Base-by-base conservation (phyloP, 1,140 invertebrate species). In the Anadara kagoshimensis region DNA sequence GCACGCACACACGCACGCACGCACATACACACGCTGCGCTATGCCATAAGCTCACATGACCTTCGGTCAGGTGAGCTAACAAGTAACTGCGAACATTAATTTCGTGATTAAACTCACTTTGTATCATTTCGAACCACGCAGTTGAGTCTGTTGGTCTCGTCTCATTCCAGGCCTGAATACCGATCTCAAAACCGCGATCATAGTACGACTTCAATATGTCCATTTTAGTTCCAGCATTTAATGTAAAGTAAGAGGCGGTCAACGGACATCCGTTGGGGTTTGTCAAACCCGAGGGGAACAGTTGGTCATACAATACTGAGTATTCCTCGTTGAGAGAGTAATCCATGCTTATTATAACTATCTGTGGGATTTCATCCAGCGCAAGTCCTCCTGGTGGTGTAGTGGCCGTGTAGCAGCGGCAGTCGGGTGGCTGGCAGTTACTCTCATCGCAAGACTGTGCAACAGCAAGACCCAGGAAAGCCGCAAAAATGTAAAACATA, bases 261-360 rank as follows among this genome's bases (percentile, higher is more conserved):
- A 94, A 93, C 0, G 93, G 92, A 88, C 95, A 96, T 0, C 93
- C 94, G 82, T 96, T 96, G 1, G 95, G 94, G 90, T 96, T 96
- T 54, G 91, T 92, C n/a, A n/a, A n/a, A n/a, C n/a, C n/a, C 10
- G 53, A 29, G 7, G 22, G 44, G 47, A 84, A 82, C 1, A 84
- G 29, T 20, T 69, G 56, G 26, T 68, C 41, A 51, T 80, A 80
- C 3, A 73, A 29, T 1, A 61, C 69, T 1, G 36, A 29, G 43
- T 73, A 73, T 26, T 69, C 78, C 10, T 58, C 36, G 86, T 97
- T 98, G n/a, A 97, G 93, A 56, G 96, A 95, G 24, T 96, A 96
- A 88, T 97, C 97, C 90, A 98, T 98, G 1, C 95, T 96, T 56
- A 98, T 93, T 0, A 96, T 96, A 73, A 98, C 94, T 95, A 98